phyloP scores from a whole-genome alignment of 2,113 vertebrate species.

The Coturnix japonica region DNA sequence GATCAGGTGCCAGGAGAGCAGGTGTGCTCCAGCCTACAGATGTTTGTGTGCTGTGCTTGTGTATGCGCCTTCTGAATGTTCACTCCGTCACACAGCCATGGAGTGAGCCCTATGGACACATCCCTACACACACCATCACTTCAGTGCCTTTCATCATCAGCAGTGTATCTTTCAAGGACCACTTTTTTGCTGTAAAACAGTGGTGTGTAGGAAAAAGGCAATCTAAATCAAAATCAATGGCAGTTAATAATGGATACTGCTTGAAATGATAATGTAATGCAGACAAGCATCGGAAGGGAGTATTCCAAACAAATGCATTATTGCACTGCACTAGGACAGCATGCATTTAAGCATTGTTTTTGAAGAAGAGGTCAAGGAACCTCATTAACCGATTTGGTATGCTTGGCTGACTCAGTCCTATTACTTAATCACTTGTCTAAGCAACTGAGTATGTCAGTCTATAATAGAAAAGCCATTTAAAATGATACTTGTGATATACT shows the following conservation, averaged over 20 bases:
- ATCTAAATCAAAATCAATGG: background rate
- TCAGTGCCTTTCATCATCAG: background rate
- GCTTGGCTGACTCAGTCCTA: background rate
- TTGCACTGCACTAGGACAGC: background rate
- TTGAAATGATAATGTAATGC: background rate
- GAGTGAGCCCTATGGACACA: accelerated
- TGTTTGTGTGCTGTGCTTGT: accelerated
- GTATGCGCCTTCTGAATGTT: background rate
- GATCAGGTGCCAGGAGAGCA: accelerated
- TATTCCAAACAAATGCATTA: background rate
- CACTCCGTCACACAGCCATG: accelerated
- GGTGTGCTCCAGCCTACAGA: background rate
- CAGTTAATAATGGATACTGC: background rate
- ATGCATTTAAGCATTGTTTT: background rate
- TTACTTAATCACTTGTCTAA: constrained; percentile 21
- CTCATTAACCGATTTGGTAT: background rate
- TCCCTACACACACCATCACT: background rate
- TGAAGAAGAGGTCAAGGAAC: background rate
- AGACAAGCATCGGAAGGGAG: background rate
- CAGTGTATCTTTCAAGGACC: background rate
- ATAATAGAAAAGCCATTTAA: background rate
- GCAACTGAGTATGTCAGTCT: background rate
- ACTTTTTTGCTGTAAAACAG: background rate
- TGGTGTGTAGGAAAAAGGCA: background rate
- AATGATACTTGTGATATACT: background rate